phyloP scores from a whole-genome alignment of 92 coral and sea anemone species.

The Phenganax subtilis region DNA sequence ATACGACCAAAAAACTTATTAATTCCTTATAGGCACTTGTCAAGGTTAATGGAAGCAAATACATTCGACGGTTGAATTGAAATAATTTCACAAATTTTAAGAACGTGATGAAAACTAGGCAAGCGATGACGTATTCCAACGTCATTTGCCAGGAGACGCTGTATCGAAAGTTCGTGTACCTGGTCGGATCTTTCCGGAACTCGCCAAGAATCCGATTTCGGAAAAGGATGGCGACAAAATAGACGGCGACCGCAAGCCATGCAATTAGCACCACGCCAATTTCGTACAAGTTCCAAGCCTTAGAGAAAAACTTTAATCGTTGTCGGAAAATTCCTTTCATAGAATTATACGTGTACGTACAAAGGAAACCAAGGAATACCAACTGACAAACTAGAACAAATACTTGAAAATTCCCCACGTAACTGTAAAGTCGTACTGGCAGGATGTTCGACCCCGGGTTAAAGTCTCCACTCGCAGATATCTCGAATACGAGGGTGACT shows the following conservation, averaged over 20 bases:
- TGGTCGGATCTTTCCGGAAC: constrained; percentile 55
- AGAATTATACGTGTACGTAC: constrained; percentile 77
- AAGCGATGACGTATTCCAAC: constrained; percentile 70
- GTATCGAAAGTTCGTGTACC: constrained; percentile 72
- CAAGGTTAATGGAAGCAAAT: constrained; percentile 66
- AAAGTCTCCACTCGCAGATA: constrained; percentile 69
- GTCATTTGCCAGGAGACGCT: constrained; percentile 80
- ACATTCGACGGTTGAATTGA: constrained; percentile 85
- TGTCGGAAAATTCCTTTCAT: constrained; percentile 50
- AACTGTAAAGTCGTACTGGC: constrained; percentile 72
- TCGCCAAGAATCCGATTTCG: constrained; percentile 65
- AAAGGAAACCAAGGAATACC: constrained; percentile 53
- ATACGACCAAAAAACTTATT: constrained; percentile 48
- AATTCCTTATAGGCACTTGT: constrained; percentile 63
- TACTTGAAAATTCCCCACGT: constrained; percentile 86
- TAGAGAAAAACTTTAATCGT: constrained; percentile 50
- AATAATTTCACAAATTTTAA: constrained; percentile 70
- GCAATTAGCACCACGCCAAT: constrained; percentile 53
- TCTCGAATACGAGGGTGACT: constrained; percentile 70
- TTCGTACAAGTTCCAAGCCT: constrained; percentile 72
- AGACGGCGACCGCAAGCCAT: constrained; percentile 67
- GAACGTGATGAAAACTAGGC: constrained; percentile 55
- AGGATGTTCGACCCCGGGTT: constrained; percentile 55
- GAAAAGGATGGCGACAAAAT: constrained; percentile 65
- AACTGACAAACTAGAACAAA: constrained; percentile 80